phyloP scores from a whole-genome alignment of 2,888 invertebrate genomes.

The Minunthozetes semirufus region DNA sequence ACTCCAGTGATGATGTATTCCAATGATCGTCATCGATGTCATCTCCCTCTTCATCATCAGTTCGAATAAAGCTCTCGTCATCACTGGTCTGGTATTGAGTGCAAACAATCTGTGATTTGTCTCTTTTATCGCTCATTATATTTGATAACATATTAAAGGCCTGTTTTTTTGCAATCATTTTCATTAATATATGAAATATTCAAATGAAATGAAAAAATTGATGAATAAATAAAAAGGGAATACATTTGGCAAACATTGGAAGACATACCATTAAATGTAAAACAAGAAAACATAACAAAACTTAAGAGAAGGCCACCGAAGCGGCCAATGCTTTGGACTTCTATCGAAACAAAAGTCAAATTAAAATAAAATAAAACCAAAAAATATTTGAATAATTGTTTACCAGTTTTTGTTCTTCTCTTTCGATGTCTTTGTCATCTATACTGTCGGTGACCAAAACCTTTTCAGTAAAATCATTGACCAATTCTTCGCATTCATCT shows the following conservation, averaged over 20 bases:
- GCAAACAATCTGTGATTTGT: conserved; percentile 33
- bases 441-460: conserved; percentile 6
- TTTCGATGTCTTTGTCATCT: neutral
- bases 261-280: conserved; percentile 20
- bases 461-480: conserved; percentile 11
- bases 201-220: too few relatives aligned
- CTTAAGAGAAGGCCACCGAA: conserved; percentile 27
- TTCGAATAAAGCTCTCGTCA: conserved; percentile 46
- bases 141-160: neutral
- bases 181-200: neutral
- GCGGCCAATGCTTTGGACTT: conserved; percentile 24
- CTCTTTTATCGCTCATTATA: neutral
- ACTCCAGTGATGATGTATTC: neutral
- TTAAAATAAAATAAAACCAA: neutral
- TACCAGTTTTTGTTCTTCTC: conserved; percentile 24
- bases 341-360: neutral
- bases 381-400: neutral
- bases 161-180: neutral
- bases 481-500: conserved; percentile 32
- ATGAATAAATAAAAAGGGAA: too few relatives aligned
- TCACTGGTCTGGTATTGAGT: conserved; percentile 44
- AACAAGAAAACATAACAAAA: conserved; percentile 11
- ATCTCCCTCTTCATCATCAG: conserved; percentile 47
- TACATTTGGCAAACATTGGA: too few relatives aligned
- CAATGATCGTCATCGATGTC: neutral